These are phyloP conservation scores for Hermaeophaga mercurialis DNA, from an alignment of 2,888 invertebrate genomes.

Conservation along the genomic window DNA sequence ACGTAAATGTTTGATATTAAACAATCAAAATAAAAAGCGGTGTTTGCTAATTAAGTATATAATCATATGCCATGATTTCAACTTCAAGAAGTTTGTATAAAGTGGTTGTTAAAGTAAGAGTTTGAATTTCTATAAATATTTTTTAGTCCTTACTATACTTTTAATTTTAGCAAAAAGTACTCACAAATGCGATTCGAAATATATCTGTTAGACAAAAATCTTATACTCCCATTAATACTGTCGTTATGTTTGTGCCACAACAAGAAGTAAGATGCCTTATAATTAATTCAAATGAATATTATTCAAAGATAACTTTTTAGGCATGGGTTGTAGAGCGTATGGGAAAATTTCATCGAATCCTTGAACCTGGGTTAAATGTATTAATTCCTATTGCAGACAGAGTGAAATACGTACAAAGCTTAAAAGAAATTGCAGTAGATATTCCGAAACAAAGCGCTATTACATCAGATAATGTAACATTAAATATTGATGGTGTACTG, in stretches of 20 bases:
- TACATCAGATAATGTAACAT: slow-evolving; percentile 95
- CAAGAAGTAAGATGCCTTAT: slow-evolving; percentile 77
- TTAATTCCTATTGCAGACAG: slow-evolving; percentile 89
- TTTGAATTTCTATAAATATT: slow-evolving; percentile 5
- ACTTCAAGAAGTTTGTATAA: slow-evolving; percentile 16
- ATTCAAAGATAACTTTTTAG: slow-evolving; percentile 58
- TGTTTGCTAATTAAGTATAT: neutral
- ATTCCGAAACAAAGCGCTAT: slow-evolving; percentile 99
- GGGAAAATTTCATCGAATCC: slow-evolving; percentile 93
- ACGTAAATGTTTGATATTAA: too few species aligned
- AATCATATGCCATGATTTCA: slow-evolving; percentile 19
- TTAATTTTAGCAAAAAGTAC: slow-evolving; percentile 27
- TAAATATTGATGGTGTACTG: slow-evolving; percentile 95
- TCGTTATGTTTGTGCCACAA: slow-evolving; percentile 97
- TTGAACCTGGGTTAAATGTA: slow-evolving; percentile 94
- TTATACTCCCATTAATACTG: slow-evolving; percentile 83
- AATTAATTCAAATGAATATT: slow-evolving; percentile 1
- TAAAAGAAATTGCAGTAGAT: slow-evolving; percentile 99
- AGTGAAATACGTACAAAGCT: slow-evolving; percentile 96
- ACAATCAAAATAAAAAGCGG: slow-evolving; percentile 6
- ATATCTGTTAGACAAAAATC: slow-evolving; percentile 42
- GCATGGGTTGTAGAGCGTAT: slow-evolving; percentile 98
- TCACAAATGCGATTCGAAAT: slow-evolving; percentile 28
- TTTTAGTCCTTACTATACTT: neutral
- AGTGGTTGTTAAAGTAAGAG: slow-evolving; percentile 13